Percentiles rank a stretch among this genome's conserved stretches.
Evolutionary conservation across 2,888 invertebrate species (phyloP).

Genomic region (Tinea pellionella): DNA sequence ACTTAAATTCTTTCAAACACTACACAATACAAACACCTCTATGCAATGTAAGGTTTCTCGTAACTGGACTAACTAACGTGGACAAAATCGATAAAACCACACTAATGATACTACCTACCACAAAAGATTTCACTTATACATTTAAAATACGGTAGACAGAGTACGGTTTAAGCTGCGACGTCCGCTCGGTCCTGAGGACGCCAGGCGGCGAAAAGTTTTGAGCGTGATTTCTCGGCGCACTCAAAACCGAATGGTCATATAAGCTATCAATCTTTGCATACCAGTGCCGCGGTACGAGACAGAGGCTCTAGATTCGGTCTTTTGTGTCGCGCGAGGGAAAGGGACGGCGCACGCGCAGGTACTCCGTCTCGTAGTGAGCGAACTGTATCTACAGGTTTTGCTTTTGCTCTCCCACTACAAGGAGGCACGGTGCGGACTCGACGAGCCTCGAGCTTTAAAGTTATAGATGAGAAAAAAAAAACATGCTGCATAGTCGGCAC

Average conservation of each 20-base stretch:
- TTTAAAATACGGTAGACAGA: background rate
- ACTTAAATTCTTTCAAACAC: background rate
- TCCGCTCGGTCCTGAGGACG: conserved; percentile 44
- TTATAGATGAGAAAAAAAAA: conserved; percentile 44
- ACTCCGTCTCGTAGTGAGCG: conserved; percentile 56
- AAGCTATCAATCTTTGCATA: conserved; percentile 71
- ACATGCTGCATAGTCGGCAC: conserved; percentile 36
- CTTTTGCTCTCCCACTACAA: conserved; percentile 69
- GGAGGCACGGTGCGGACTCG: conserved; percentile 59
- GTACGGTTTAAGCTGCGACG: conserved; percentile 4
- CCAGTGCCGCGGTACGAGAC: conserved; percentile 63
- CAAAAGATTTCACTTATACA: conserved; percentile 27
- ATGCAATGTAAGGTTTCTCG: conserved; percentile 43
- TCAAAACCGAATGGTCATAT: conserved; percentile 69
- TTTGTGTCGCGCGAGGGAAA: conserved; percentile 40
- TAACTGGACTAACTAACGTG: conserved; percentile 34
- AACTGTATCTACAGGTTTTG: conserved; percentile 66
- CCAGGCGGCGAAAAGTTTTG: conserved; percentile 64
- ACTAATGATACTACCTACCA: conserved; percentile 43
- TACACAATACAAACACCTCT: conserved; percentile 24
- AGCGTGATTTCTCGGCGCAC: conserved; percentile 67
- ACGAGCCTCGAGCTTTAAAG: conserved; percentile 56
- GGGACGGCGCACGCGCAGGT: conserved; percentile 55
- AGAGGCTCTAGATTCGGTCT: conserved; percentile 35
- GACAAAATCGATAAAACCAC: conserved; percentile 40